Evolutionary conservation across 2,888 invertebrate genomes (phyloP), one percentile per base, ranked within the genome.

Genomic region (Thumatha senex): DNA sequence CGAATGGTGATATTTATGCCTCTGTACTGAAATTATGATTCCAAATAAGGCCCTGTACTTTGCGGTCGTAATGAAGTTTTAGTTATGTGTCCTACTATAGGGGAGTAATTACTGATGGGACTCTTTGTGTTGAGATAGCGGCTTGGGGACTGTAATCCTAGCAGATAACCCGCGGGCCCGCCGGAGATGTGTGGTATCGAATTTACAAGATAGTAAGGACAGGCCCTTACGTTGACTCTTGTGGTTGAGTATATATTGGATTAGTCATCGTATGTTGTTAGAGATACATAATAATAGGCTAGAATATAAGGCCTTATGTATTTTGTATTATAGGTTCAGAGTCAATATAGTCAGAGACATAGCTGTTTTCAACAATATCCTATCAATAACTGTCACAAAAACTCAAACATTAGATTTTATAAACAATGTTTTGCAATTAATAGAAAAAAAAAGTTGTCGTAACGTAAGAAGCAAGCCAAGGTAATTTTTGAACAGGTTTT

Each of bases 71-170:
- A 80, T 82, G 73, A 75, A 80, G 70, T 76, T 78, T 72, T 72
- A 74, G 81, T 75, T 73, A 77, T 76, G 77, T 73, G 66, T 64
- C 56, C 58, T 58, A 61, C 67, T 65, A 67, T 67, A 67, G 76
- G 81, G 72, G 66, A 77, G 79, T 82, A 83, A 84, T 84, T 84
- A 82, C 83, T 78, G 85, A 83, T 84, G 74, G 77, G 61, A 61
- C 70, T 71, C 78, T 73, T 76, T 77, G 76, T 76, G 61, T 61
- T 48, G 59, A 74, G 85, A 84, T 84, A 84, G 68, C 74, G 48
- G 70, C 69, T 40, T 55, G 53, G 67, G 61, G 63, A 66, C 69
- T 63, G 64, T 65, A 68, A 67, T 61, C 63, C 67, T 56, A 33
- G 59, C 33, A 36, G 45, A 49, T 63, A 63, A 55, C 54, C 51